phyloP scores from a whole-genome alignment of 2,888 invertebrate species.

The Odontocolon sp. region DNA sequence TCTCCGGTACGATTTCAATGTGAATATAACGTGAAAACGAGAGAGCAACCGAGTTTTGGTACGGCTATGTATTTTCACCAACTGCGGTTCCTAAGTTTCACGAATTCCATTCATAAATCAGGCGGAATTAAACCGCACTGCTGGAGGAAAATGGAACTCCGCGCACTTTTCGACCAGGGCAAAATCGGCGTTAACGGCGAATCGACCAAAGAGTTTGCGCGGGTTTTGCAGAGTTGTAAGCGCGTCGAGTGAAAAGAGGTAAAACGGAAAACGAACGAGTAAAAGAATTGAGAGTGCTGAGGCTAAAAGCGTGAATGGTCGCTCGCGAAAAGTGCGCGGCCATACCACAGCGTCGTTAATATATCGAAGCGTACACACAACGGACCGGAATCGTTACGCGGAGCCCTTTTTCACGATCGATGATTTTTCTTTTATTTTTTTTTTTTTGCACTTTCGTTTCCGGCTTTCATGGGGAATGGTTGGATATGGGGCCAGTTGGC shows the following conservation, averaged over 20 bases:
- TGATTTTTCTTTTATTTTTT: slow-evolving; percentile 22
- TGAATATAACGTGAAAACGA: background rate
- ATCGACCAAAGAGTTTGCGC: slow-evolving; percentile 15
- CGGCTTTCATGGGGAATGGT: slow-evolving; percentile 41
- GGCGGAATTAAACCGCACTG: slow-evolving; percentile 69
- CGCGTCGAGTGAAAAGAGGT: slow-evolving; percentile 60
- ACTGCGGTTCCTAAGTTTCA: slow-evolving; percentile 22
- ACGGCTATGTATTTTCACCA: background rate
- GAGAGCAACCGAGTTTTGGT: background rate
- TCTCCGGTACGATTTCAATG: background rate
- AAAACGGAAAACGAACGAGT: slow-evolving; percentile 36
- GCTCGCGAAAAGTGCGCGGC: slow-evolving; percentile 21
- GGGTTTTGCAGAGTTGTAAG: slow-evolving; percentile 43
- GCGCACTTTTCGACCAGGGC: slow-evolving; percentile 28
- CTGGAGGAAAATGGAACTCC: slow-evolving; percentile 14
- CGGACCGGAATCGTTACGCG: slow-evolving; percentile 51
- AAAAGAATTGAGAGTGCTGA: too few species aligned
- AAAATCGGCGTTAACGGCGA: slow-evolving; percentile 2
- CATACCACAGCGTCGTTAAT: slow-evolving; percentile 51
- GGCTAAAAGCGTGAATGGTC: slow-evolving; percentile 39
- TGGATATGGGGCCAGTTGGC: slow-evolving; percentile 11
- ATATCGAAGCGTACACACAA: slow-evolving; percentile 45
- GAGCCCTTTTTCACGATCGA: slow-evolving; percentile 54
- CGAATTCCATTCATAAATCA: slow-evolving; percentile 68
- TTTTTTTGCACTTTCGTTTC: slow-evolving; percentile 31